Evolutionary conservation across 2,113 vertebrate species (phyloP), one percentile per base, ranked within the genome.

Genomic region (Phainopepla nitens): DNA sequence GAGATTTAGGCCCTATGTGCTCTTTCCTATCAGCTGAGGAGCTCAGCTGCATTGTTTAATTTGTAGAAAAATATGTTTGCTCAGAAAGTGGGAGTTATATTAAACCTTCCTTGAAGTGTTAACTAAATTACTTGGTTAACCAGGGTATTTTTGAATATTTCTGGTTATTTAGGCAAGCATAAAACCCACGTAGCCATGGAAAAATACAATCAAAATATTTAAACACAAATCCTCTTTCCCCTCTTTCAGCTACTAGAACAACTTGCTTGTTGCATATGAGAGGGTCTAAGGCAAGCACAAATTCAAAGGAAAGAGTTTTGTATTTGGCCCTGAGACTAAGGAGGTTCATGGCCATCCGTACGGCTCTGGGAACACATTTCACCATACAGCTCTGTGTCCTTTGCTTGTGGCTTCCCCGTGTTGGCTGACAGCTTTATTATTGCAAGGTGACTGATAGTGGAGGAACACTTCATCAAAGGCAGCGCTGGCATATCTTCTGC

Each of bases 111-210:
- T 66, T 86, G 75, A 90, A 95, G 82, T 20, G 12, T 58, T 82
- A 94, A 77, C 35, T 41, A 78, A 95, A 92, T 71, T 64, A 50
- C 28, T 75, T 0, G 11, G 77, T 93, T 90, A 93, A 87, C 72
- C 79, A 60, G 28, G 28, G 49, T 88, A 88, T 92, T 94, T 88
- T 53, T 49, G 25, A 94, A 70, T 91, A 47, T 86, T 92, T 83
- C 44, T 89, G 13, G 6, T 65, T 92, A 56, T 89, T 93, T 85
- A 73, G 66, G 84, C 90, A 92, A 75, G 57, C 58, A 90, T 8
- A 45, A 91, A 92, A 78, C 54, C 50, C 79, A 70, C 82, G 81
- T 10, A 88, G 81, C 39, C 44, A 28, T 92, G 90, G 79, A 22
- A 64, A 94, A 83, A 82, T 58, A 64, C 28, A 60, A 78, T 41